Conservation (phyloP, 2,888 invertebrate species). For the Lepetodrilus schrolli region DNA sequence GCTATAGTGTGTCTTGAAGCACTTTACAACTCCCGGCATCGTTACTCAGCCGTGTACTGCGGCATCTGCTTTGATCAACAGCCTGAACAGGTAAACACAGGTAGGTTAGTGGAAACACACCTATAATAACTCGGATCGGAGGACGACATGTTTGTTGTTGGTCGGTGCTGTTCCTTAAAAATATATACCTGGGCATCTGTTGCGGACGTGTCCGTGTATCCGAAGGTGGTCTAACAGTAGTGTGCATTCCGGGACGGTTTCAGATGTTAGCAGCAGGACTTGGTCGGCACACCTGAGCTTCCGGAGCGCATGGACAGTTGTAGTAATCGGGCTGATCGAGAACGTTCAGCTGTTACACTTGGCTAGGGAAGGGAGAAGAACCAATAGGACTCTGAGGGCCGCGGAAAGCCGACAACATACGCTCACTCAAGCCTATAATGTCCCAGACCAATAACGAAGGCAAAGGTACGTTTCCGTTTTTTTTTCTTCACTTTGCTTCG, state of each 20-base stretch:
- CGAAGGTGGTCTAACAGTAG: background rate
- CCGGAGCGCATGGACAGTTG: background rate
- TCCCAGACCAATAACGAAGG: constrained; percentile 18
- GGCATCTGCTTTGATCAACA: constrained; percentile 1
- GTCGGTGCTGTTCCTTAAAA: background rate
- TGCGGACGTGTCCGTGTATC: background rate
- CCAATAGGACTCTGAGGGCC: constrained; percentile 14
- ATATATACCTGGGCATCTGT: no score
- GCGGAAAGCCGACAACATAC: constrained; percentile 7
- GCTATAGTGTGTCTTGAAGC: background rate
- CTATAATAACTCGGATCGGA: background rate
- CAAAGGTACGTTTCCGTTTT: constrained; percentile 15
- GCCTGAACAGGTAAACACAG: constrained; percentile 12
- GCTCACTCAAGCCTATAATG: constrained; percentile 26
- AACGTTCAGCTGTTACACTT: constrained; percentile 17
- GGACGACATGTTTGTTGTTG: background rate
- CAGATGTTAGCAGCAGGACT: background rate
- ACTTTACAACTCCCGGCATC: background rate
- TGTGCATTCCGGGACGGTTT: background rate
- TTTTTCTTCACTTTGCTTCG: constrained; percentile 23
- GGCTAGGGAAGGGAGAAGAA: constrained; percentile 24
- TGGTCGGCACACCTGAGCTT: background rate
- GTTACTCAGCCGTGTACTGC: constrained; percentile 8
- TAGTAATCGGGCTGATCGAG: background rate
- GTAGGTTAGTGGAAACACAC: background rate